Conservation (phyloP, 2,113 vertebrate species). For the Coryphaenoides rupestris region DNA sequence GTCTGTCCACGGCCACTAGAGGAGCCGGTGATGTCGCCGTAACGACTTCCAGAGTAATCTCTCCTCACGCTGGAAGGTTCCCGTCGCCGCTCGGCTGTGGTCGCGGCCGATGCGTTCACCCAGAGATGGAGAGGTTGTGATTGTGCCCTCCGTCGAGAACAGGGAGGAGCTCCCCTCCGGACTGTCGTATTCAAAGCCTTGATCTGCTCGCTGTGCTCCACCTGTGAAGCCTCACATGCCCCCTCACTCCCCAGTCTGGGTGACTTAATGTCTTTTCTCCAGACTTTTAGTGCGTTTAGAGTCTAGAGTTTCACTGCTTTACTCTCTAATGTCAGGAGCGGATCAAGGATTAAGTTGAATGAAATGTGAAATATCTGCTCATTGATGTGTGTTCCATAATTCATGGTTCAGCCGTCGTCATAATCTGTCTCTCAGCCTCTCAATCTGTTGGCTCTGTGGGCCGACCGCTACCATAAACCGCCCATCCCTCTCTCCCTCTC, state of each 20-base stretch:
- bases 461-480: too few relatives aligned
- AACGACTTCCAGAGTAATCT: too few relatives aligned
- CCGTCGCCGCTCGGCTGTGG: neutral
- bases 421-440: conserved; percentile 31
- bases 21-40: too few relatives aligned
- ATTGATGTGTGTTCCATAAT: conserved; percentile 43
- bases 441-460: too few relatives aligned
- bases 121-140: conserved; percentile 28
- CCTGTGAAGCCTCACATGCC: conserved; percentile 22
- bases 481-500: too few relatives aligned
- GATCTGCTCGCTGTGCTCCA: conserved; percentile 27
- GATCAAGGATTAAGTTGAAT: conserved; percentile 32
- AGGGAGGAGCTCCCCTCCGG: too few relatives aligned
- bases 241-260: neutral
- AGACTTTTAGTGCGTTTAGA: conserved; percentile 38
- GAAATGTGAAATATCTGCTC: conserved; percentile 32
- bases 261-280: conserved; percentile 37
- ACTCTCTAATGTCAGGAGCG: conserved; percentile 16
- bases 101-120: conserved; percentile 29
- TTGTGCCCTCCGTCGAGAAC: too few relatives aligned
- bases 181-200: conserved; percentile 39
- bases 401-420: conserved; percentile 35
- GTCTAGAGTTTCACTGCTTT: too few relatives aligned
- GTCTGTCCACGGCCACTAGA: too few relatives aligned
- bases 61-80: too few relatives aligned